Evolutionary conservation across 1,140 invertebrate species (phyloP).

Genomic region (Ephestia elutella): DNA sequence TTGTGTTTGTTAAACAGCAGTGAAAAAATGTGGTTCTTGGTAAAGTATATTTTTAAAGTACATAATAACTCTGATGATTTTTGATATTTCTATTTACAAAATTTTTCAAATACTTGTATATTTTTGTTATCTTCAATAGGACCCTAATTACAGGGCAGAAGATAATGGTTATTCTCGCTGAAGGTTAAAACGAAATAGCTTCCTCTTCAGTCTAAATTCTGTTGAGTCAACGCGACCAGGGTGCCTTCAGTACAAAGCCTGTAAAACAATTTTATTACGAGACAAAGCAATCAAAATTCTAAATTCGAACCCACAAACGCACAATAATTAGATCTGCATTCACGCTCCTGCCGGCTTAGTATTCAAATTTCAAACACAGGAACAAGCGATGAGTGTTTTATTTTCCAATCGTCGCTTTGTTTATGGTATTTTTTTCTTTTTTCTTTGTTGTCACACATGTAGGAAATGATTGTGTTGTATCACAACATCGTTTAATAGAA

Average conservation of each 20-base stretch:
- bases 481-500: neutral
- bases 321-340: slow-evolving; percentile 54
- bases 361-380: slow-evolving; percentile 55
- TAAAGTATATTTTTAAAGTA: too few species aligned
- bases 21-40: too few species aligned
- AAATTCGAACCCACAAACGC: slow-evolving; percentile 39
- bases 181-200: neutral
- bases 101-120: too few species aligned
- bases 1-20: too few species aligned
- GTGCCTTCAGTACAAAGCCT: slow-evolving; percentile 27
- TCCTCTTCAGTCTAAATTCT: slow-evolving; percentile 2
- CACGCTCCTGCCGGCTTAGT: slow-evolving; percentile 60
- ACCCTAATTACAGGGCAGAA: too few species aligned
- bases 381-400: slow-evolving; percentile 30
- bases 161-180: too few species aligned
- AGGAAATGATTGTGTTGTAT: neutral
- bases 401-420: slow-evolving; percentile 31
- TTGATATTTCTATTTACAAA: too few species aligned
- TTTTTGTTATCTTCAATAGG: too few species aligned
- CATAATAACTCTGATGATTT: too few species aligned
- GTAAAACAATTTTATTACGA: slow-evolving; percentile 44
- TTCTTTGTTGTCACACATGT: slow-evolving; percentile 24
- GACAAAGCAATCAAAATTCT: slow-evolving; percentile 47
- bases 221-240: slow-evolving; percentile 12
- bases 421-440: slow-evolving; percentile 28